Conservation (phyloP, 92 coral and sea anemone species). For the Zoanthus gigantus region DNA sequence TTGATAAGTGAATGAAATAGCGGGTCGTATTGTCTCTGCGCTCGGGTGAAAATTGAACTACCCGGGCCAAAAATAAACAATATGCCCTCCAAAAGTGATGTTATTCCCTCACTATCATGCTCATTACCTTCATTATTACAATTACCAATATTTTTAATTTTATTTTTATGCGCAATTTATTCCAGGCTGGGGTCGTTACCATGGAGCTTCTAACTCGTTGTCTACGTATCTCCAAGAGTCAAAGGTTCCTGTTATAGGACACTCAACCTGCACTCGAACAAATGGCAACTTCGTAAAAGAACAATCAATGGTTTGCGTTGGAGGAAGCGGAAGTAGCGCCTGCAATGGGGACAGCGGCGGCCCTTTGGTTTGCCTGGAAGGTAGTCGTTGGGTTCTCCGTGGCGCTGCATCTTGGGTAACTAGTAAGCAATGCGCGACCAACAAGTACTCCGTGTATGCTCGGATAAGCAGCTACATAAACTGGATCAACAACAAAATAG, state of each 20-base stretch:
- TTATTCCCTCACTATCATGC: no score
- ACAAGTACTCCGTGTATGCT: constrained; percentile 37
- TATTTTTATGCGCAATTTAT: no score
- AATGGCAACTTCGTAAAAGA: constrained; percentile 25
- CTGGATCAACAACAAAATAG: constrained; percentile 18
- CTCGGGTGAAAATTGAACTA: no score
- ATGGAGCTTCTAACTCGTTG: constrained; percentile 15
- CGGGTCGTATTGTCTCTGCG: no score
- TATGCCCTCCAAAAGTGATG: no score
- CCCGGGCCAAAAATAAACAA: no score
- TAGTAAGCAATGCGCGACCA: constrained; percentile 2
- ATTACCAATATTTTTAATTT: no score
- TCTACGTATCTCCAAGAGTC: constrained; percentile 24
- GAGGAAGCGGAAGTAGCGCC: constrained; percentile 24
- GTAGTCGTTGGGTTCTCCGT: constrained; percentile 31
- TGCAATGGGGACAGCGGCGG: constrained; percentile 39
- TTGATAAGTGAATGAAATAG: no score
- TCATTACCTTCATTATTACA: no score
- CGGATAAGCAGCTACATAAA: constrained; percentile 36
- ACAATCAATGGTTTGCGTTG: constrained; percentile 20
- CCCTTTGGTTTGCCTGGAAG: constrained; percentile 27
- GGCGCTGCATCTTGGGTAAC: constrained; percentile 41
- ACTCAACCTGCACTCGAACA: constrained; percentile 16
- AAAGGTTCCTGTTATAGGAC: constrained; percentile 20
- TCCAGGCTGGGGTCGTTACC: constrained; percentile 26